Percentiles rank a stretch among this genome's conserved stretches.
Evolutionary conservation across 2,888 invertebrate genomes (phyloP).

Genomic region (Eristalis pertinax): DNA sequence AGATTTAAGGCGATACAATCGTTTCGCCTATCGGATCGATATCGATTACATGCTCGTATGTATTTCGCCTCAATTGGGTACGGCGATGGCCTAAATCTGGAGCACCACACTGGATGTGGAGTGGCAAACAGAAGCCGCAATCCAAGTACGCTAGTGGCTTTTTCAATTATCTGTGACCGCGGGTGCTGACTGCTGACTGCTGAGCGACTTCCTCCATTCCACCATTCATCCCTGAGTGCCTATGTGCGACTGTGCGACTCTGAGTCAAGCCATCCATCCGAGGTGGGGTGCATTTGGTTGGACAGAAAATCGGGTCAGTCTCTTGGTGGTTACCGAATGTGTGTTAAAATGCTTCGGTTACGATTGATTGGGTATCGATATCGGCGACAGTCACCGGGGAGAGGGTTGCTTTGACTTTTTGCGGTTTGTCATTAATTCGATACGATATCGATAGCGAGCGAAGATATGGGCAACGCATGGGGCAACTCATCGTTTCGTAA

Average conservation of each 20-base stretch:
- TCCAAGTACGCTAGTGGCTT: conserved; percentile 25
- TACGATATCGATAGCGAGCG: background rate
- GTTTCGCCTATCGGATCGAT: conserved; percentile 8
- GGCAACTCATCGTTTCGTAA: background rate
- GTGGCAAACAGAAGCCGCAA: conserved; percentile 50
- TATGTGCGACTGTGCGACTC: background rate
- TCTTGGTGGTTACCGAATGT: conserved; percentile 47
- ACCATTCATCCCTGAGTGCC: conserved; percentile 26
- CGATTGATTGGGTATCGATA: conserved; percentile 22
- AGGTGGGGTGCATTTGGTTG: conserved; percentile 23
- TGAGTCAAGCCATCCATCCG: background rate
- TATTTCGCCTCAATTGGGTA: conserved; percentile 13
- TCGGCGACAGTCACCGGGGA: conserved; percentile 6
- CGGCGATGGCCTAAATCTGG: conserved; percentile 16
- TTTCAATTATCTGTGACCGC: conserved; percentile 40
- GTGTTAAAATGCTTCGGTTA: conserved; percentile 36
- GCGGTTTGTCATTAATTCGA: conserved; percentile 19
- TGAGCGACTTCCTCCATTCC: conserved; percentile 53
- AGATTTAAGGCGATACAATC: conserved; percentile 16
- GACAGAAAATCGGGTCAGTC: conserved; percentile 52
- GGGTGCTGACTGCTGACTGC: no score
- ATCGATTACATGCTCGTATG: conserved; percentile 23
- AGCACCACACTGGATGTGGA: conserved; percentile 7
- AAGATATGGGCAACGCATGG: background rate
- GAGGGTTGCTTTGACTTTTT: conserved; percentile 21